A percentile compares a stretch with the other conserved stretches of the same genome.
phyloP scores from a whole-genome alignment of 2,888 invertebrate species.

The Drosophila eohydei region DNA sequence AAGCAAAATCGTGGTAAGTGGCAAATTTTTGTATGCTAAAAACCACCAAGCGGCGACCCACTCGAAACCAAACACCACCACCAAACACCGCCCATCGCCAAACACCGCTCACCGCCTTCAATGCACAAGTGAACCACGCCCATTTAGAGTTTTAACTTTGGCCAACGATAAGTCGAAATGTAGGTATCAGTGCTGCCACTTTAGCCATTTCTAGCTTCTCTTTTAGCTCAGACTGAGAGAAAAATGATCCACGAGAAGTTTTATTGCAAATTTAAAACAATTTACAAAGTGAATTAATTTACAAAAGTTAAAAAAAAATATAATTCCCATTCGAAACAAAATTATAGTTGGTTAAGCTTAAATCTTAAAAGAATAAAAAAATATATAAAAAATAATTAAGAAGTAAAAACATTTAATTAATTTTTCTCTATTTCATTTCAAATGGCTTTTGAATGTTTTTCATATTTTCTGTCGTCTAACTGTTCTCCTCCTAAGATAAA shows the following conservation, averaged over 20 bases:
- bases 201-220: not conserved
- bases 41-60: slow-evolving; percentile 35
- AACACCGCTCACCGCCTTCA: slow-evolving; percentile 24
- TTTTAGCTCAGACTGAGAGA: not conserved
- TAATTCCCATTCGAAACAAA: too few species aligned
- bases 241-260: not conserved
- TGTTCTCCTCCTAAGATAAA: not conserved
- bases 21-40: slow-evolving; percentile 67
- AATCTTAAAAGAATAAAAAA: not conserved
- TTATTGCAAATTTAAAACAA: too few species aligned
- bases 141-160: not conserved
- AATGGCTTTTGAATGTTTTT: not conserved
- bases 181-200: not conserved
- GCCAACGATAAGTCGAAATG: not conserved
- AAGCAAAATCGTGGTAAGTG: slow-evolving; percentile 75
- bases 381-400: not conserved
- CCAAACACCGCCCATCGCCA: not conserved
- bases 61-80: slow-evolving; percentile 4
- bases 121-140: slow-evolving; percentile 37
- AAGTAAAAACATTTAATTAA: not conserved
- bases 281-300: too few species aligned
- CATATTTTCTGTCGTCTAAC: not conserved
- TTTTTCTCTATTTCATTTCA: not conserved
- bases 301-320: too few species aligned
- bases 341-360: too few species aligned